A percentile compares a stretch with the other conserved stretches of the same genome.
Evolutionary conservation across 2,888 invertebrate genomes (phyloP).

Genomic region (Laothoe populi): DNA sequence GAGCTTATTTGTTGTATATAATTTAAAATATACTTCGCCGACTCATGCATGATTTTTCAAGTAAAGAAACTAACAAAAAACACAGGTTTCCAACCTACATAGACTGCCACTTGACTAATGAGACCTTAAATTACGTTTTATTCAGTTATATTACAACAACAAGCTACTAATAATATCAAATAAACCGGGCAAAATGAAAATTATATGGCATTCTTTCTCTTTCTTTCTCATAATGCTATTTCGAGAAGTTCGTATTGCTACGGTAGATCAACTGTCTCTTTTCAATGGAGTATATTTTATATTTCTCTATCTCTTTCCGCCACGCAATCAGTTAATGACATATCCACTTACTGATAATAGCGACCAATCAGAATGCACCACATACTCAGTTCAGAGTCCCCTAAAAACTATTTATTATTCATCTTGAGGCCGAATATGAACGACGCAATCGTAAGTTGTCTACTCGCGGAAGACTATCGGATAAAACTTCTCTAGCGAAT

Average conservation of each 20-base stretch:
- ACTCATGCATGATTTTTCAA: no score
- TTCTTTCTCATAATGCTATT: slow-evolving; percentile 27
- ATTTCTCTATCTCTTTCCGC: slow-evolving; percentile 40
- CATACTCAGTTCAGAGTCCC: slow-evolving; percentile 66
- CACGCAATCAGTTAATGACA: slow-evolving; percentile 39
- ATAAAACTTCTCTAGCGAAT: slow-evolving; percentile 61
- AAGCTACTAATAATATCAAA: no score
- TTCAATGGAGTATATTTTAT: slow-evolving; percentile 30
- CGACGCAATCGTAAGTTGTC: slow-evolving; percentile 65
- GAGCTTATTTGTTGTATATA: no score
- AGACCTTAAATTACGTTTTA: no score
- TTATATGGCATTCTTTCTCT: no score
- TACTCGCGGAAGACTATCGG: slow-evolving; percentile 59
- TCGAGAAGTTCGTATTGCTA: slow-evolving; percentile 25
- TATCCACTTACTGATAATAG: slow-evolving; percentile 51
- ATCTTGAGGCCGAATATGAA: slow-evolving; percentile 69
- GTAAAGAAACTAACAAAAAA: no score
- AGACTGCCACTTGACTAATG: no score
- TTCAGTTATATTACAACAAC: no score
- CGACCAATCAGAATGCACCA: slow-evolving; percentile 67
- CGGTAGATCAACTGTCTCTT: slow-evolving; percentile 35
- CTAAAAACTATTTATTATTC: slow-evolving; percentile 56
- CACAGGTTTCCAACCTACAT: no score
- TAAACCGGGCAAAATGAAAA: no score
- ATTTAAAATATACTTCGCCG: no score